These are phyloP conservation scores for Zosterops pallidus DNA, from an alignment of 2,113 vertebrate genomes.

Conservation along the genomic window DNA sequence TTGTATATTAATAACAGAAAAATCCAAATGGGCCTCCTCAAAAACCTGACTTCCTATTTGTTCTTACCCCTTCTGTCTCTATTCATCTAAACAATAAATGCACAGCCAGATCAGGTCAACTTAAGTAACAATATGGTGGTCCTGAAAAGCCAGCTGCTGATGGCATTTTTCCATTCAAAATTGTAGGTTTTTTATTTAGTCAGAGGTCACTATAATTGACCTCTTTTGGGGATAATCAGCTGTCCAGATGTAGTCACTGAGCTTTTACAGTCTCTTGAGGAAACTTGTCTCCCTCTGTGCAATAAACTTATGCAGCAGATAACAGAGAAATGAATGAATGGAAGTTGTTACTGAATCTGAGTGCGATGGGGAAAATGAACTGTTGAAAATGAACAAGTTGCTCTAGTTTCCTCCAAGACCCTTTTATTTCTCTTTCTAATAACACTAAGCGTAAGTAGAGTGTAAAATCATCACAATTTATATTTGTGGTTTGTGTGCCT, in stretches of 20 bases:
- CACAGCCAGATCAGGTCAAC: background rate
- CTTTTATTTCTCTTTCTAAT: background rate
- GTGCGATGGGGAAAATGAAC: background rate
- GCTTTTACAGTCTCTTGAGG: background rate
- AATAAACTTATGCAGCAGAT: background rate
- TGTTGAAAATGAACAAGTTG: background rate
- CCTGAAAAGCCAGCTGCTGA: background rate
- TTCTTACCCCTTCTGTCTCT: background rate
- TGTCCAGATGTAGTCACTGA: background rate
- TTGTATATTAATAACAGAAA: background rate
- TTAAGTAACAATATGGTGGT: background rate
- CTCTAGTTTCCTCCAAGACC: background rate
- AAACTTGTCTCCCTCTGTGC: background rate
- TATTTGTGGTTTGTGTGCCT: background rate
- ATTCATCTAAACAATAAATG: background rate
- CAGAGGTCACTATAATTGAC: background rate
- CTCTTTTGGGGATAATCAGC: background rate
- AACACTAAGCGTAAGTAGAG: background rate
- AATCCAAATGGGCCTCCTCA: background rate
- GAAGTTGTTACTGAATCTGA: background rate
- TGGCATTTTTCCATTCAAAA: background rate
- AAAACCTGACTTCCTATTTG: background rate
- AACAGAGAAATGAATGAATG: background rate
- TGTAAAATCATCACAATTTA: background rate
- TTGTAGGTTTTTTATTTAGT: background rate